Base-by-base conservation (phyloP, 2,888 invertebrate species). In the Atrina japonica region DNA sequence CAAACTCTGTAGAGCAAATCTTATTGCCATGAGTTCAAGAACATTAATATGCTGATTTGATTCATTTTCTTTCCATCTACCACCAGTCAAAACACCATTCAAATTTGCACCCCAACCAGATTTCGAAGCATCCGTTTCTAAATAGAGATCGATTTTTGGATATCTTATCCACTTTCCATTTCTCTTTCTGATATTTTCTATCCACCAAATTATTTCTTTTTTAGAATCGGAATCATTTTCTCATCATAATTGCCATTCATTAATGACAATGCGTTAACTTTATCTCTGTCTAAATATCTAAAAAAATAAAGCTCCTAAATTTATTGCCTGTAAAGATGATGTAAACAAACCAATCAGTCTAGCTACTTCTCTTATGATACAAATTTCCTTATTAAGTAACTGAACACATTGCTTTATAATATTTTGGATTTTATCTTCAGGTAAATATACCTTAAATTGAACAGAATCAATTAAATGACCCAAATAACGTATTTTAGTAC, bases 21-120 rank as follows among this genome's bases (percentile, higher is more conserved):
- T 43, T 35, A 74, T 59, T 5, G 74, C 70, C 18, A 63, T 29
- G 25, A 74, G 41, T 55, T 74, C 74, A 49, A 74, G 41, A 47
- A 41, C 52, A 60, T 70, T 74, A n/a, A 74, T 70, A 16, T 55
- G 64, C n/a, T 49, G 30, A 2, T 16, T 3, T n/a, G 63, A 29
- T 45, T 73, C 69, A 11, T n/a, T 1, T 0, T 43, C 14, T 5
- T 40, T 56, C 70, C 66, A 73, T 50, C 63, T 60, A 21, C 73
- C 66, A 66, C 52, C 21, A 30, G 63, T 50, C 29, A 35, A n/a
- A 14, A 30, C 14, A 14, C n/a, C 40, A 35, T 35, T 11, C 29
- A 1, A 50, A 16, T 52, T 30, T 40, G 47, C 52, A 25, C 66
- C 66, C 74, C 66, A 70, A 18, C 60, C 66, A 29, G 45, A 5